phyloP scores from a whole-genome alignment of 2,888 invertebrate species.

The Spodoptera littoralis region DNA sequence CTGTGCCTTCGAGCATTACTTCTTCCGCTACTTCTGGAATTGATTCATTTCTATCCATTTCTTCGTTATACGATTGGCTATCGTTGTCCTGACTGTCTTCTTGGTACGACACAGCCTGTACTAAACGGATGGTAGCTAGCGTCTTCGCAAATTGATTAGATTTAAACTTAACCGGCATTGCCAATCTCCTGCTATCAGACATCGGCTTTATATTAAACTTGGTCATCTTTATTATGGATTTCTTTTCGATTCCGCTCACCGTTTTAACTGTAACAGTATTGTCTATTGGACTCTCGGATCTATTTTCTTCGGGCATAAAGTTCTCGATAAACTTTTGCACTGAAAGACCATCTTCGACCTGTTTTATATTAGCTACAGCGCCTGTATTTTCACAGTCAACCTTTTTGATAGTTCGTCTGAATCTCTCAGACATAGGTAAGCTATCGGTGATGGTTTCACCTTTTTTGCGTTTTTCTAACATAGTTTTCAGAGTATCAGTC shows the following conservation, averaged over 20 bases:
- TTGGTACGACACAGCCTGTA: slow-evolving; percentile 35
- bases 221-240: slow-evolving; percentile 68
- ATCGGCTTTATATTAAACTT: slow-evolving; percentile 61
- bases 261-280: slow-evolving; percentile 60
- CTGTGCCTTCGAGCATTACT: slow-evolving; percentile 70
- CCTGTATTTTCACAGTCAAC: slow-evolving; percentile 45
- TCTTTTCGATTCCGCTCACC: slow-evolving; percentile 31
- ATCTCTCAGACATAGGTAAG: slow-evolving; percentile 54
- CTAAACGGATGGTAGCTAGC: slow-evolving; percentile 63
- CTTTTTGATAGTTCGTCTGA: slow-evolving; percentile 70
- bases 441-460: slow-evolving; percentile 38
- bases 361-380: slow-evolving; percentile 61
- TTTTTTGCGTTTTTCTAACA: slow-evolving; percentile 72
- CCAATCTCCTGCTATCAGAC: slow-evolving; percentile 43
- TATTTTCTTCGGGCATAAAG: slow-evolving; percentile 73
- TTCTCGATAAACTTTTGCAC: slow-evolving; percentile 80
- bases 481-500: slow-evolving; percentile 76
- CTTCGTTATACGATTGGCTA: slow-evolving; percentile 45
- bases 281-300: slow-evolving; percentile 28
- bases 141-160: slow-evolving; percentile 48
- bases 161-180: slow-evolving; percentile 73
- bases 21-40: slow-evolving; percentile 82
- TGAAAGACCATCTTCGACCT: slow-evolving; percentile 62
- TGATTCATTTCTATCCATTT: slow-evolving; percentile 45
- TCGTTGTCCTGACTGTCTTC: slow-evolving; percentile 43